These are phyloP conservation scores for Hystrix brachyura DNA, from an alignment of 2,113 vertebrate genomes.

Conservation along the genomic window DNA sequence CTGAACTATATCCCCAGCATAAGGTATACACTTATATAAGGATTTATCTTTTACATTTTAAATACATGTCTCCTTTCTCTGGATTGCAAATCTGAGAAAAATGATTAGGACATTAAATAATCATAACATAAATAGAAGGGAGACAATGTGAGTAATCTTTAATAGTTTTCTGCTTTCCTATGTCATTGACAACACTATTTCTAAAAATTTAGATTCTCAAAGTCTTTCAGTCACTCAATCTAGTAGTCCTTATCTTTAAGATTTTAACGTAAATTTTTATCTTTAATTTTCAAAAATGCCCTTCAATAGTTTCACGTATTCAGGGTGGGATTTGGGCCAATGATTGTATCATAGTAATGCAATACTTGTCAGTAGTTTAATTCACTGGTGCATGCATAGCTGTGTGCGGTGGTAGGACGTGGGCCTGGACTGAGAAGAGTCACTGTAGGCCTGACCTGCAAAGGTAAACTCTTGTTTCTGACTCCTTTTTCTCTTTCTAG, in stretches of 20 bases:
- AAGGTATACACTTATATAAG: neutral
- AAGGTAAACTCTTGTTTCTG: neutral
- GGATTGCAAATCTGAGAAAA: neutral
- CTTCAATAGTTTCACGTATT: neutral
- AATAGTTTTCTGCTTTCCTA: neutral
- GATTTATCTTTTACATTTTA: neutral
- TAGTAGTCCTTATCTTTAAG: neutral
- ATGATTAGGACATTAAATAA: neutral
- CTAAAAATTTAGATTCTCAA: neutral
- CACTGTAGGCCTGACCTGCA: neutral
- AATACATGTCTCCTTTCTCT: neutral
- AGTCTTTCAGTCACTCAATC: neutral
- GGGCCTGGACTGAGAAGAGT: neutral
- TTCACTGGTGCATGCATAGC: neutral
- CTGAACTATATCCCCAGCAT: too few species aligned
- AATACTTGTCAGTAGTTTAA: neutral
- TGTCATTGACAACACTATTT: neutral
- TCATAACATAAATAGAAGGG: neutral
- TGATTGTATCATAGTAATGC: neutral
- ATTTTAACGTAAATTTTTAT: neutral
- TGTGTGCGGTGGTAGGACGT: too few species aligned
- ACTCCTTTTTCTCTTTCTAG: neutral
- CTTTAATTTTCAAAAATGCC: neutral
- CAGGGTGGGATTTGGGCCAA: neutral
- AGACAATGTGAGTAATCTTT: neutral